Base-by-base conservation (phyloP, 2,113 vertebrate species). In the Phalacrocorax carbo region DNA sequence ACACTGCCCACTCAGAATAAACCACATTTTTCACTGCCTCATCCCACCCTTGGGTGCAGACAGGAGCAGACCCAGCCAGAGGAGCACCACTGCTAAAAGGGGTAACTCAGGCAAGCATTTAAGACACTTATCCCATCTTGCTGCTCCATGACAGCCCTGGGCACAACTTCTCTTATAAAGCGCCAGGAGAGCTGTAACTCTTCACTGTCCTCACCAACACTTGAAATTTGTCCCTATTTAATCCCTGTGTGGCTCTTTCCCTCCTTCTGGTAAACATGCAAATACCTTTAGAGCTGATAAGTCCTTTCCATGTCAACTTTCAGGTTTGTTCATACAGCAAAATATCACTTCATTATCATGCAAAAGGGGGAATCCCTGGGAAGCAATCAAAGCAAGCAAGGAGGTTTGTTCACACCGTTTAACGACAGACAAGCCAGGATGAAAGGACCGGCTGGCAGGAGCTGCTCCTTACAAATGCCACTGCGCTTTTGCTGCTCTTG, bases 321-420 rank as follows among this genome's bases (percentile, higher is more conserved):
- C 44, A 86, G 68, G 76, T 88, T 78, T 92, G 83, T 91, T 86
- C 88, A 92, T 75, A 75, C 52, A 72, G 90, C 60, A 88, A 91
- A 86, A 79, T 78, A 70, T 71, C 18, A 0, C 76, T 75, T 84
- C 42, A 36, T 83, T 90, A 52, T 62, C 30, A 88, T 90, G 92
- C 76, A 95, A 92, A 92, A 34, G 21, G 64, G 60, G 30, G 72
- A 84, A 68, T 78, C 69, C 68, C 80, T 91, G 69, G 64, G 94
- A 90, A 95, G 93, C 58, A 92, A 55, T 88, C 90, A 92, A 90
- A 92, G 82, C 64, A 36, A 84, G 65, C 40, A 36, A 54, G 55
- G 70, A 72, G 58, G 44, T 77, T 94, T 79, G 40, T 52, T 87
- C 15, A 0, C 65, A 72, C 25, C 1, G 0, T 69, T 96, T 90